Conservation (phyloP, 2,113 vertebrate species). For the Triplophysa rosa region DNA sequence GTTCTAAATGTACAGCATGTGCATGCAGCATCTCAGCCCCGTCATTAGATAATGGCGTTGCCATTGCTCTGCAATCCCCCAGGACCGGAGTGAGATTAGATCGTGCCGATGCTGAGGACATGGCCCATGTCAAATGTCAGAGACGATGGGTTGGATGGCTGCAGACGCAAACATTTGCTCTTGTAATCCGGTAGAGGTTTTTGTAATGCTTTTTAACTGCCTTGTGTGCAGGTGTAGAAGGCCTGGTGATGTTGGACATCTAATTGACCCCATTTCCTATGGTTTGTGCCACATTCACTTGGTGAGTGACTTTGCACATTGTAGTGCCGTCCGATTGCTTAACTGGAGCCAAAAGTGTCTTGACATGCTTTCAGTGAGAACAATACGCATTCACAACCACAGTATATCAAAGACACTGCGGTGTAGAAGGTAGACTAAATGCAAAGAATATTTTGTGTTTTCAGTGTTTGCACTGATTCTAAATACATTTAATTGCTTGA, state of each 20-base stretch:
- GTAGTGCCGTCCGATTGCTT: background rate
- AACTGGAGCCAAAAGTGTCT: background rate
- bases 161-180: conserved; percentile 43
- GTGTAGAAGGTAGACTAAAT: background rate
- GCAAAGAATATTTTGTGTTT: background rate
- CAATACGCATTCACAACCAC: background rate
- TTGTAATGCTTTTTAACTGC: conserved; percentile 38
- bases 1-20: conserved; percentile 36
- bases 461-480: too few species aligned
- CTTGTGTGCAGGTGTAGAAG: background rate
- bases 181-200: conserved; percentile 41
- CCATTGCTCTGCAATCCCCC: background rate
- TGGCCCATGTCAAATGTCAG: conserved; percentile 36
- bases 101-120: conserved; percentile 26
- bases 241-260: conserved; percentile 12
- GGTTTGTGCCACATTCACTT: conserved; percentile 21
- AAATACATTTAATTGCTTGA: background rate
- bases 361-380: background rate
- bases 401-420: background rate
- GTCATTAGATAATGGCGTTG: conserved; percentile 43
- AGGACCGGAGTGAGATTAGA: conserved; percentile 25
- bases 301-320: background rate
- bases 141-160: conserved; percentile 19
- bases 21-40: background rate
- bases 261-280: conserved; percentile 33